A percentile compares a stretch with the other conserved stretches of the same genome.
phyloP scores from a whole-genome alignment of 2,888 invertebrate genomes.

The Cotesia congregata region DNA sequence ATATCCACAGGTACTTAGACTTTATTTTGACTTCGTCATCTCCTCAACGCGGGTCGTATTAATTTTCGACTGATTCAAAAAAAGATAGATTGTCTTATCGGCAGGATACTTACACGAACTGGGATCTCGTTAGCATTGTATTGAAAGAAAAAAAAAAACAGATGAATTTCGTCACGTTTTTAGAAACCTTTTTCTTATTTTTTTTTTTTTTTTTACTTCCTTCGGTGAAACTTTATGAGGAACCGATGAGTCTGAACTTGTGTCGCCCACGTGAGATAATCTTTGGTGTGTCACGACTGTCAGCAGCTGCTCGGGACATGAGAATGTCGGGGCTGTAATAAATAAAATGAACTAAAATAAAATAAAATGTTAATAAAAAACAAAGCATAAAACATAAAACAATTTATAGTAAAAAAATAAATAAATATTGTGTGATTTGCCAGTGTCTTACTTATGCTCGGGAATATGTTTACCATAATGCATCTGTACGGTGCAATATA shows the following conservation, averaged over 20 bases:
- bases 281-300: constrained; percentile 44
- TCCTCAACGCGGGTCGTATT: background rate
- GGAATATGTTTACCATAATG: constrained; percentile 49
- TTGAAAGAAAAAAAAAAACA: constrained; percentile 2
- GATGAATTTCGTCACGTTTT: background rate
- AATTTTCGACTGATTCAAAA: constrained; percentile 5
- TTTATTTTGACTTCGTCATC: background rate
- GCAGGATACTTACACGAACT: background rate
- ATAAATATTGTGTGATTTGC: constrained; percentile 52
- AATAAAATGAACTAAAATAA: constrained; percentile 6
- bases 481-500: constrained; percentile 42
- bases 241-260: constrained; percentile 12
- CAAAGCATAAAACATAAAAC: background rate
- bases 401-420: constrained; percentile 25
- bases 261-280: constrained; percentile 8
- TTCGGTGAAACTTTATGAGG: background rate
- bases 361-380: background rate
- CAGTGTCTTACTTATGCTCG: background rate
- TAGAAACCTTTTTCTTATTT: background rate
- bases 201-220: constrained; percentile 5
- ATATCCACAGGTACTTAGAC: constrained; percentile 21
- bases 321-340: constrained; percentile 11
- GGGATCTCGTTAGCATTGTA: background rate
- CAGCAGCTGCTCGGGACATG: constrained; percentile 40
- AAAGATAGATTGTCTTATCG: constrained; percentile 6